Evolutionary conservation across 2,113 vertebrate genomes (phyloP).

Genomic region (Antigone vipio): DNA sequence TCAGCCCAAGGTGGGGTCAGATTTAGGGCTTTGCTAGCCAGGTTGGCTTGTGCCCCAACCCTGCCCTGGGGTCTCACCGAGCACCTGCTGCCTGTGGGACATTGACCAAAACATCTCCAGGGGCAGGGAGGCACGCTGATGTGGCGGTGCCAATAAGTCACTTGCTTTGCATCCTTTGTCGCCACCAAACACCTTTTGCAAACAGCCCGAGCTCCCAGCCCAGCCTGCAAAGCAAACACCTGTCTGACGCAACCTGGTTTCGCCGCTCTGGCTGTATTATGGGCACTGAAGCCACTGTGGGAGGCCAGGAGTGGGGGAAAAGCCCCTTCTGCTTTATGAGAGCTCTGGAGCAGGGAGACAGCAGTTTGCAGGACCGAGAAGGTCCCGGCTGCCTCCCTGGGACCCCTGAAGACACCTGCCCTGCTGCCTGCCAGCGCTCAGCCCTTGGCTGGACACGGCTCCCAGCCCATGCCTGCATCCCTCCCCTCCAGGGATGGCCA

Average conservation of each 20-base stretch:
- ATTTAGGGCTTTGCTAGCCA: neutral
- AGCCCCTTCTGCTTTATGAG: fast-evolving
- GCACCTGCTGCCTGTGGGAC: neutral
- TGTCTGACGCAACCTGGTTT: neutral
- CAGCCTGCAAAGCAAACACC: conserved; percentile 63
- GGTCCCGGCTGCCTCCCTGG: neutral
- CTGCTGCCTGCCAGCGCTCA: neutral
- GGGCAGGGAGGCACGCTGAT: neutral
- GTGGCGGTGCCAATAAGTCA: neutral
- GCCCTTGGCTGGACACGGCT: neutral
- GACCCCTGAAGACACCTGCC: neutral
- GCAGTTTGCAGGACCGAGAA: neutral
- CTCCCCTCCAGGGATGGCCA: fast-evolving
- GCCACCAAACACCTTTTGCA: neutral
- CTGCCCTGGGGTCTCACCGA: neutral
- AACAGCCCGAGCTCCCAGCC: conserved; percentile 13
- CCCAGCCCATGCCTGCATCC: neutral
- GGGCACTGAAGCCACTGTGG: neutral
- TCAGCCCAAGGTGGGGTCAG: neutral
- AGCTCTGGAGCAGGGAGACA: neutral
- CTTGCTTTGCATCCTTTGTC: neutral
- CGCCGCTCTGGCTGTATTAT: neutral
- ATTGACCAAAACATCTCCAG: neutral
- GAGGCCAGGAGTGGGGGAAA: neutral
- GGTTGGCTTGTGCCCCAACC: neutral